Evolutionary conservation across 2,113 vertebrate species (phyloP).

Genomic region (Theristicus caerulescens): DNA sequence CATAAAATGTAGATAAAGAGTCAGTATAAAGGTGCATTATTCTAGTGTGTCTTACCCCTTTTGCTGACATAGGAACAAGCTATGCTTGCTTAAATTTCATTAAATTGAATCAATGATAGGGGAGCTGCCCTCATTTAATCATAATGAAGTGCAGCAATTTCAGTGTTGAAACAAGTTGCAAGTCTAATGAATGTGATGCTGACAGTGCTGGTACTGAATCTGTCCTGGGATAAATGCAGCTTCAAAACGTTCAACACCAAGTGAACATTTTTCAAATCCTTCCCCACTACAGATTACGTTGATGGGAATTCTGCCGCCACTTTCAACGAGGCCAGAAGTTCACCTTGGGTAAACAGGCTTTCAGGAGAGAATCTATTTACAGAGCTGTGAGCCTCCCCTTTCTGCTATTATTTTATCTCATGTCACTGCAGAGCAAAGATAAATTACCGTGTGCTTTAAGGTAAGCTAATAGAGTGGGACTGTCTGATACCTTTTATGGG

Average conservation of each 20-base stretch:
- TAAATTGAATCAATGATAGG: neutral
- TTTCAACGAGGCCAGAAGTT: neutral
- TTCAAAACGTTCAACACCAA: fast-evolving
- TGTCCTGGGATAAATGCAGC: neutral
- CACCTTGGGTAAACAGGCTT: neutral
- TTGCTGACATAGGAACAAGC: neutral
- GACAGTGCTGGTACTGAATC: neutral
- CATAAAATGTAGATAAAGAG: neutral
- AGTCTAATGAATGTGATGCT: neutral
- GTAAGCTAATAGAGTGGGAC: neutral
- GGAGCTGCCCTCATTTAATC: neutral
- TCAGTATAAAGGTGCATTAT: neutral
- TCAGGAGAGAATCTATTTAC: neutral
- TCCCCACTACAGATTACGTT: neutral
- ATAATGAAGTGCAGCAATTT: neutral
- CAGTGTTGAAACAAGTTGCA: neutral
- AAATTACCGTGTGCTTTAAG: neutral
- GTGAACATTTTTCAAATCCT: neutral
- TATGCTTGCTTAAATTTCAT: neutral
- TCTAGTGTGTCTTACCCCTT: neutral
- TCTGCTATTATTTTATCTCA: neutral
- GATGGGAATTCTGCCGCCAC: neutral
- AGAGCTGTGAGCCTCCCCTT: neutral
- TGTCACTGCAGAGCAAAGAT: neutral
- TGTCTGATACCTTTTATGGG: neutral